phyloP scores from a whole-genome alignment of 2,888 invertebrate species.

The Trypoxylon attenuatum region DNA sequence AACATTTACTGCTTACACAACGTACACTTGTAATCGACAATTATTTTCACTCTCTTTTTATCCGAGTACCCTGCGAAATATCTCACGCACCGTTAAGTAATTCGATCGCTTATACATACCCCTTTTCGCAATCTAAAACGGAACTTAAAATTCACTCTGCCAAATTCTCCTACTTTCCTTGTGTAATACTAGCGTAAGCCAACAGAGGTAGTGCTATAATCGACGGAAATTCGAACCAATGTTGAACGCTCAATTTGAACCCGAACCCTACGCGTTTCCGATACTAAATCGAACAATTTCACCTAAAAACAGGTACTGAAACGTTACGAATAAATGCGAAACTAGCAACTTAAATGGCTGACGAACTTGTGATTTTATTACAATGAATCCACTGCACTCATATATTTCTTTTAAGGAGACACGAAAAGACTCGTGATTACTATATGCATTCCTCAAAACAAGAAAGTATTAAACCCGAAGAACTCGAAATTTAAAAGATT shows the following conservation, averaged over 20 bases:
- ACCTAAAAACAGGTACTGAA: conserved; percentile 26
- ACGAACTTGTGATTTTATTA: no score
- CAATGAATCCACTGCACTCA: no score
- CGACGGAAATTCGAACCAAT: conserved; percentile 22
- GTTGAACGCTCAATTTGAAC: conserved; percentile 17
- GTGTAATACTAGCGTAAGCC: not conserved
- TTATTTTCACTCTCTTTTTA: conserved; percentile 10
- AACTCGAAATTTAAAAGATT: no score
- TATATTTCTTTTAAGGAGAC: no score
- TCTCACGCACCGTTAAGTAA: no score
- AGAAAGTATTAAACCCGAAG: no score
- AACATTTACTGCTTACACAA: conserved; percentile 2
- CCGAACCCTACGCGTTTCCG: conserved; percentile 4
- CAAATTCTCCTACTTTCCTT: not conserved
- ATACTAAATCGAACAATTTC: conserved; percentile 32
- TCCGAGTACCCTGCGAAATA: not conserved
- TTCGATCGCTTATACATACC: not conserved
- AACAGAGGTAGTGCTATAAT: conserved; percentile 18
- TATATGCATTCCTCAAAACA: no score
- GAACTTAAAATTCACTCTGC: no score
- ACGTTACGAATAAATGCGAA: no score
- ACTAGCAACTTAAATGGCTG: no score
- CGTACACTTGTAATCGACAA: conserved; percentile 13
- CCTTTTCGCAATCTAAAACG: no score
- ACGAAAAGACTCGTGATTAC: no score